Conservation (phyloP, 2,113 vertebrate species). For the Butorides virescens region DNA sequence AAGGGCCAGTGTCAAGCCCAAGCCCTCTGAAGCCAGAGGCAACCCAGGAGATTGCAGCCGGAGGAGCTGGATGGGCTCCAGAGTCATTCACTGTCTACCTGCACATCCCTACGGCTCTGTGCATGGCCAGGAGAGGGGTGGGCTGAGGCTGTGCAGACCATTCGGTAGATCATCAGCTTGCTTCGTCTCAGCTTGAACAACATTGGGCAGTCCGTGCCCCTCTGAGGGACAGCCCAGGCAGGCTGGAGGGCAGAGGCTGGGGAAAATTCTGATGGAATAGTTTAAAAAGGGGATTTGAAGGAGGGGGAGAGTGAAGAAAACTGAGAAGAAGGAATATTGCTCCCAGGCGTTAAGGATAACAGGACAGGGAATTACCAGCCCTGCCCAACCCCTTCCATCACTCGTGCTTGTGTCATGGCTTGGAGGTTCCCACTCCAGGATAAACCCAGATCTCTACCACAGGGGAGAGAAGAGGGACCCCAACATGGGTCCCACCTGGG, state of each 20-base stretch:
- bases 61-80: not conserved
- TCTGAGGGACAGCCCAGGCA: not conserved
- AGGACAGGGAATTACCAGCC: not conserved
- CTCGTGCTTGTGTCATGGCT: not conserved
- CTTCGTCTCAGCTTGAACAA: not conserved
- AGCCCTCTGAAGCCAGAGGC: not conserved
- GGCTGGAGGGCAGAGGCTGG: not conserved
- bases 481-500: not conserved
- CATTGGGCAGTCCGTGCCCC: not conserved
- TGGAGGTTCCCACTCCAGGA: not conserved
- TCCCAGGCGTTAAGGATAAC: not conserved
- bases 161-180: not conserved
- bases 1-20: not conserved
- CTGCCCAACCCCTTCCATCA: no score
- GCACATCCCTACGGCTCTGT: not conserved
- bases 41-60: not conserved
- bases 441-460: not conserved
- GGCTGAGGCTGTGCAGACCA: not conserved
- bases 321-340: not conserved
- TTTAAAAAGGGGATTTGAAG: not conserved
- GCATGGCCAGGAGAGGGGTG: accelerated
- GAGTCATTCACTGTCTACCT: not conserved
- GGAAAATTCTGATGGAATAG: not conserved
- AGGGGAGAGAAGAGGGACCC: not conserved
- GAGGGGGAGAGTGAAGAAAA: not conserved